Base-by-base conservation (phyloP, 1,140 invertebrate species). In the Caenorhabditis inopinata region DNA sequence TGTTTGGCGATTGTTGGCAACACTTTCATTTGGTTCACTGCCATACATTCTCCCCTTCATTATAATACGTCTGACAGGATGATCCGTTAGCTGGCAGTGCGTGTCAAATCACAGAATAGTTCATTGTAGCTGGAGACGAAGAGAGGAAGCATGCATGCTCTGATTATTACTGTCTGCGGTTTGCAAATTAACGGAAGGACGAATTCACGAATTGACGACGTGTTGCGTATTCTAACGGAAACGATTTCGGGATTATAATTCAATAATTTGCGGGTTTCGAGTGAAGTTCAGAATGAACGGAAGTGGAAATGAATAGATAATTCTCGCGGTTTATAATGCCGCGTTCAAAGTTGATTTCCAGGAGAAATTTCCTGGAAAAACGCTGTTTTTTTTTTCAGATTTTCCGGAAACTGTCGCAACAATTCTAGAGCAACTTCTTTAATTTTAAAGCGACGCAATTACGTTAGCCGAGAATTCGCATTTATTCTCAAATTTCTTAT, bases 11-110 rank as follows among this genome's bases (percentile, higher is more conserved):
- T n/a, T n/a, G n/a, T n/a, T n/a, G n/a, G n/a, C n/a, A n/a, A n/a
- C n/a, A n/a, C n/a, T n/a, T n/a, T n/a, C n/a, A n/a, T n/a, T n/a
- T n/a, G n/a, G n/a, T n/a, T n/a, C n/a, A n/a, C n/a, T n/a, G n/a
- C n/a, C n/a, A n/a, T n/a, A n/a, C n/a, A n/a, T n/a, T n/a, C n/a
- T n/a, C n/a, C n/a, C 18, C 25, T 21, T 42, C 58, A 68, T 68
- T 38, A 35, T 68, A 68, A 68, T 25, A 68, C 38, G 21, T 68
- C 58, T 32, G 58, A 68, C 58, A 68, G 58, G 32, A 38, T 68
- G n/a, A 68, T 68, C 58, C 58, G 58, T 68, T 68, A 68, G 58
- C 58, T 68, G 58, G 38, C 58, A 68, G 58, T 68, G 58, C 58
- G 58, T 68, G 32, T 38, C 58, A n/a, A n/a, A n/a, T n/a, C n/a